Evolutionary conservation across 2,113 vertebrate genomes (phyloP).

Genomic region (Pyxicephalus adspersus): DNA sequence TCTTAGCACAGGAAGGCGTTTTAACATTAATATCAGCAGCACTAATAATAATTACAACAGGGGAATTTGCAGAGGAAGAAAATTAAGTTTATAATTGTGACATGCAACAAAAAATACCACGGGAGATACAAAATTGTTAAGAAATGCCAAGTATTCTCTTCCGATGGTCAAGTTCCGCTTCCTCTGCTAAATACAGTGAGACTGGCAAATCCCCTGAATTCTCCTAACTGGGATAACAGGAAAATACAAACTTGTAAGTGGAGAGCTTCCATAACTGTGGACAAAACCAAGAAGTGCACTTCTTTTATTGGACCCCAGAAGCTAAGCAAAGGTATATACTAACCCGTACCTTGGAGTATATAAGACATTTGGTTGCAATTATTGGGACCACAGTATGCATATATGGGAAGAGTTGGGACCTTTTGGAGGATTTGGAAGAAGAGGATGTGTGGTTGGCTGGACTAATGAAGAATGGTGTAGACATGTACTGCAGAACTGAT

Average conservation of each 20-base stretch:
- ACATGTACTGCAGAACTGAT: too few species aligned
- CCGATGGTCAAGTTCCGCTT: not conserved
- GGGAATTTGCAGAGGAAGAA: not conserved
- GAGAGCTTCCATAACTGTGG: too few species aligned
- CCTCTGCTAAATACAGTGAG: not conserved
- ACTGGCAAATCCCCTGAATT: not conserved
- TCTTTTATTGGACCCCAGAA: too few species aligned
- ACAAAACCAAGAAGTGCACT: too few species aligned
- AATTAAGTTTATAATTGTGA: not conserved
- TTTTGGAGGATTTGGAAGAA: too few species aligned
- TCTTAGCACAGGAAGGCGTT: slow-evolving; percentile 18
- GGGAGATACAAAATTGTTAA: not conserved
- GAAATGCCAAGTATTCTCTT: not conserved
- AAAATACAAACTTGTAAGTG: not conserved
- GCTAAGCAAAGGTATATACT: too few species aligned
- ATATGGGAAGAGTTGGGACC: too few species aligned
- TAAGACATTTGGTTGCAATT: too few species aligned
- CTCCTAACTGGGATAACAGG: not conserved
- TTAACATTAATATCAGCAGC: not conserved
- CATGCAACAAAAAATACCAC: not conserved
- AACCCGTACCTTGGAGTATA: too few species aligned
- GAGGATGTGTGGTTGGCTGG: too few species aligned
- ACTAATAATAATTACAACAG: not conserved
- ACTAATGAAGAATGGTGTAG: too few species aligned
- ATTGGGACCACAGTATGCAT: too few species aligned